These are phyloP conservation scores for Lepilemur ruficaudatus DNA, from an alignment of 2,797 vertebrate genomes.

Conservation along the genomic window DNA sequence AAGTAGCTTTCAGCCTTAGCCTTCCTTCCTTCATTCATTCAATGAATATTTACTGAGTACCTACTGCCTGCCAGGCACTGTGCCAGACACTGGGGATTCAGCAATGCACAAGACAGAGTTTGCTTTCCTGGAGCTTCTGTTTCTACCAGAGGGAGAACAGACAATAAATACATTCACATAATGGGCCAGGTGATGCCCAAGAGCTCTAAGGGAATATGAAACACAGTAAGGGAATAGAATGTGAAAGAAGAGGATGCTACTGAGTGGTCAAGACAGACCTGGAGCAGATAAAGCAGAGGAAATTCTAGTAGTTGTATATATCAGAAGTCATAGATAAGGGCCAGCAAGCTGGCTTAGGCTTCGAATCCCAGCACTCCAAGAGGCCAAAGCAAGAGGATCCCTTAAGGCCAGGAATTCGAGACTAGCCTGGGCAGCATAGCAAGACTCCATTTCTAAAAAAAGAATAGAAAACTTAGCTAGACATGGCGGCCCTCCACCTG, in stretches of 20 bases:
- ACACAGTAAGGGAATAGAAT: fast-evolving
- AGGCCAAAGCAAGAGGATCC: background rate
- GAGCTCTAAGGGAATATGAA: background rate
- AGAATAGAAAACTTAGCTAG: background rate
- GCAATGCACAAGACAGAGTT: background rate
- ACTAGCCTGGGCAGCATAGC: background rate
- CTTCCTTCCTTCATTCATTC: background rate
- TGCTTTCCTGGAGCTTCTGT: background rate
- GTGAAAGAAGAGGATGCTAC: background rate
- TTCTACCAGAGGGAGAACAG: background rate
- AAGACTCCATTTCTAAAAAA: background rate
- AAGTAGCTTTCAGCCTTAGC: background rate
- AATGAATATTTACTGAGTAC: background rate
- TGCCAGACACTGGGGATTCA: background rate
- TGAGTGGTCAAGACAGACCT: background rate
- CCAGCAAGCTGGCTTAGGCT: background rate
- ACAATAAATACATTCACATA: background rate
- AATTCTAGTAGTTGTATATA: background rate
- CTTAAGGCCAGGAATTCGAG: background rate
- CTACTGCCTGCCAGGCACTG: background rate
- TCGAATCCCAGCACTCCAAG: background rate
- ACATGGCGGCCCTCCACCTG: background rate
- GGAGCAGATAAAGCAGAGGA: background rate
- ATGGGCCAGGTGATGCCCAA: background rate
- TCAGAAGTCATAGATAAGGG: background rate